Evolutionary conservation across 35 echinoderm and acorn worm genomes (phyloP).

Genomic region (Strongylocentrotus purpuratus): DNA sequence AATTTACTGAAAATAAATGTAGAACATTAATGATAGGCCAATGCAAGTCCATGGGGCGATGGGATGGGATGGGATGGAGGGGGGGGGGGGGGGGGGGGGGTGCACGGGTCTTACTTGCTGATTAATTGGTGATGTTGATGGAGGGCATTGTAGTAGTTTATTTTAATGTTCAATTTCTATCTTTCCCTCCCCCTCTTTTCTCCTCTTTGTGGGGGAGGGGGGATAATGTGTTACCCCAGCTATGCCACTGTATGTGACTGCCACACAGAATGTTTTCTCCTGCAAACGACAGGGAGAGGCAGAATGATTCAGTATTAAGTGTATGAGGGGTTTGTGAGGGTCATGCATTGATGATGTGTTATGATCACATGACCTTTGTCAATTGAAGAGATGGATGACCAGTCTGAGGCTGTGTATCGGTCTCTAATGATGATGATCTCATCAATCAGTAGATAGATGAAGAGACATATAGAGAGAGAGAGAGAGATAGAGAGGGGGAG

Average conservation of each 20-base stretch:
- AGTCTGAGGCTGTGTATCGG: neutral
- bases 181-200: neutral
- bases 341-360: neutral
- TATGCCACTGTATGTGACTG: neutral
- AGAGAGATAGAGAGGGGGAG: neutral
- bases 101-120: too few relatives aligned
- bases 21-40: too few relatives aligned
- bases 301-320: neutral
- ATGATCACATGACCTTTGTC: neutral
- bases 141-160: too few relatives aligned
- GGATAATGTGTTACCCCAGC: neutral
- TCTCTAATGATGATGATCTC: neutral
- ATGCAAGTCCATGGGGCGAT: too few relatives aligned
- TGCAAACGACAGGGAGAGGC: too few relatives aligned
- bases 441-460: neutral
- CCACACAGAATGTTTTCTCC: too few relatives aligned
- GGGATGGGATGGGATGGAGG: too few relatives aligned
- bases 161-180: neutral
- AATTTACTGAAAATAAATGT: too few relatives aligned
- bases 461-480: neutral
- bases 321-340: neutral
- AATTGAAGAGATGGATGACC: neutral
- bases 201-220: neutral
- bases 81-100: too few relatives aligned
- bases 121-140: too few relatives aligned